phyloP scores from a whole-genome alignment of 2,888 invertebrate species.

The Odontomyia ornata region DNA sequence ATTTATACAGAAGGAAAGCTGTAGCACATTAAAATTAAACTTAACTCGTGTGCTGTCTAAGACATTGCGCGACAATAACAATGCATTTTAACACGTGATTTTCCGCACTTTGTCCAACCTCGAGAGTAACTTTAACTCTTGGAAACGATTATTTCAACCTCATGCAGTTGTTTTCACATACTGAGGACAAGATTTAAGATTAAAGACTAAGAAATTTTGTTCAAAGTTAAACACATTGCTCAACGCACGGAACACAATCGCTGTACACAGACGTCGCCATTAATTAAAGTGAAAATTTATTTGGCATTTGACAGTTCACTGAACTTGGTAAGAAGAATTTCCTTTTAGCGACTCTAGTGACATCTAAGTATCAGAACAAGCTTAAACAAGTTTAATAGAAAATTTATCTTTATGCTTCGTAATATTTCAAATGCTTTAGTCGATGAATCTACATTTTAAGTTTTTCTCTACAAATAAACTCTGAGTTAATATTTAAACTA shows the following conservation, averaged over 20 bases:
- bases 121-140: not conserved
- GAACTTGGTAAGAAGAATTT: conserved; percentile 33
- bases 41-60: conserved; percentile 29
- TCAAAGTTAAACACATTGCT: conserved; percentile 47
- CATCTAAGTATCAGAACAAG: conserved; percentile 1
- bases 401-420: too few species aligned
- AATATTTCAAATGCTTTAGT: too few species aligned
- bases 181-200: not conserved
- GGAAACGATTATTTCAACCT: conserved; percentile 2
- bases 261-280: conserved; percentile 45
- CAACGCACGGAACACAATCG: conserved; percentile 6
- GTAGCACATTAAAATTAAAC: conserved; percentile 23
- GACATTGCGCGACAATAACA: conserved; percentile 46
- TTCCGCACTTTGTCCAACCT: conserved; percentile 6
- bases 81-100: conserved; percentile 46
- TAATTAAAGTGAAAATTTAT: conserved; percentile 44
- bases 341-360: not conserved
- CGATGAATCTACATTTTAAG: too few species aligned
- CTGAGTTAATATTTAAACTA: too few species aligned
- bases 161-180: conserved; percentile 4
- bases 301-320: conserved; percentile 47
- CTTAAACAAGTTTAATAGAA: too few species aligned
- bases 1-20: conserved; percentile 16
- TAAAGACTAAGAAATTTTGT: not conserved
- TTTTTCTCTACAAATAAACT: too few species aligned